These are phyloP conservation scores for Byasa hedistus DNA, from an alignment of 2,888 invertebrate genomes.

Conservation along the genomic window DNA sequence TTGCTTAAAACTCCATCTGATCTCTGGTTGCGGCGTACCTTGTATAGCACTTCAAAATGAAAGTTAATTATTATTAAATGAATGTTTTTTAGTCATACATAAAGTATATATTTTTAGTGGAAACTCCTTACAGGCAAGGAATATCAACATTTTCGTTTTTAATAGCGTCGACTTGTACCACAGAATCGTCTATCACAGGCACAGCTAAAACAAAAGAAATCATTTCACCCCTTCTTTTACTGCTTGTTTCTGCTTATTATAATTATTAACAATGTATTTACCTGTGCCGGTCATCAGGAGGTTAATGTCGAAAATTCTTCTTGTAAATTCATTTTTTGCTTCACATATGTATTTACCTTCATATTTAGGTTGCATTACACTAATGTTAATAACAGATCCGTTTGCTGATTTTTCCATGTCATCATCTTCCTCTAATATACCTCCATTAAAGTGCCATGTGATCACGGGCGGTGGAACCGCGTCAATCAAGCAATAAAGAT, in stretches of 20 bases:
- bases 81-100: background rate
- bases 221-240: background rate
- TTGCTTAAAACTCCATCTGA: slow-evolving; percentile 43
- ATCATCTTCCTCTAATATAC: slow-evolving; percentile 32
- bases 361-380: slow-evolving; percentile 39
- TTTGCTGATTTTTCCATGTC: slow-evolving; percentile 40
- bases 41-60: slow-evolving; percentile 5
- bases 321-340: slow-evolving; percentile 38
- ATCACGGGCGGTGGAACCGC: slow-evolving; percentile 46
- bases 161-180: slow-evolving; percentile 25
- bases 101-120: background rate
- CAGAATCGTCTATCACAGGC: slow-evolving; percentile 44
- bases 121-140: slow-evolving; percentile 45
- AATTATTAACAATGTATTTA: background rate
- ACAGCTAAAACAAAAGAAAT: slow-evolving; percentile 38
- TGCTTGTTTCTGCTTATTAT: background rate
- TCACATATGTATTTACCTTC: slow-evolving; percentile 44
- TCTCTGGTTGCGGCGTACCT: slow-evolving; percentile 15
- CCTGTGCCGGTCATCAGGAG: slow-evolving; percentile 43
- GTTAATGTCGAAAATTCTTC: slow-evolving; percentile 32
- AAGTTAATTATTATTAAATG: background rate
- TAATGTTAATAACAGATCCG: slow-evolving; percentile 40
- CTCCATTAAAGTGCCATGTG: slow-evolving; percentile 43
- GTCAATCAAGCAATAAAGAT: slow-evolving; percentile 42
- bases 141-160: slow-evolving; percentile 37